These are phyloP conservation scores for Tichodroma muraria DNA, from an alignment of 2,113 vertebrate genomes.

Conservation along the genomic window DNA sequence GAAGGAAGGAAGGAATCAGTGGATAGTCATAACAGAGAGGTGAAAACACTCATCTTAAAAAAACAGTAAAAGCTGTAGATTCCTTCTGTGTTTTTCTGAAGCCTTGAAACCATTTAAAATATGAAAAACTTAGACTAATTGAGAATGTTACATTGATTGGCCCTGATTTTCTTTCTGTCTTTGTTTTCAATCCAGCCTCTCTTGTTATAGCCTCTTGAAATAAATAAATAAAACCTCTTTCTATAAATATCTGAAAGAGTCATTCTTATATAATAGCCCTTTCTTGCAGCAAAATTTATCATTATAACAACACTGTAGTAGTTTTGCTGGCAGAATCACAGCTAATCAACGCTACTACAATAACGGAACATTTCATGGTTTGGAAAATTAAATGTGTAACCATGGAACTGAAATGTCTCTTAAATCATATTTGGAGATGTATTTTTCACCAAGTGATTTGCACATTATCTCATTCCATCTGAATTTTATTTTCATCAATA, in stretches of 20 bases:
- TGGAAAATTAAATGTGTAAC: conserved; percentile 56
- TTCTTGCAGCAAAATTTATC: conserved; percentile 30
- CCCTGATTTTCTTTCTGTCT: not conserved
- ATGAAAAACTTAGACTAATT: conserved; percentile 5
- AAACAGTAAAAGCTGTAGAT: not conserved
- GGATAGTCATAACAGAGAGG: not conserved
- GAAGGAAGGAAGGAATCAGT: not conserved
- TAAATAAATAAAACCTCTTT: conserved; percentile 12
- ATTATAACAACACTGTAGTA: conserved; percentile 52
- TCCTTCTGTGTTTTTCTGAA: conserved; percentile 8
- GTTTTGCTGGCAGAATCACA: conserved; percentile 33
- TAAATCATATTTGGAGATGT: conserved; percentile 49
- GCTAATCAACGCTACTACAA: conserved; percentile 46
- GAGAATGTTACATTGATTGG: conserved; percentile 18
- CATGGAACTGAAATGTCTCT: conserved; percentile 47
- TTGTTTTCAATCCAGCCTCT: conserved; percentile 26
- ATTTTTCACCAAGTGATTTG: conserved; percentile 55
- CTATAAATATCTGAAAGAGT: conserved; percentile 2
- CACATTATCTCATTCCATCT: conserved; percentile 60
- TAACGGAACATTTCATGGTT: conserved; percentile 56
- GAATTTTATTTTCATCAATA: conserved; percentile 50
- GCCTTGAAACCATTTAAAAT: conserved; percentile 3
- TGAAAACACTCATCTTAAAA: not conserved
- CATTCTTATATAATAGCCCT: conserved; percentile 39
- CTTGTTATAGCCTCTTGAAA: not conserved